Conservation (phyloP, 2,113 vertebrate genomes). For the Xerus inauris region DNA sequence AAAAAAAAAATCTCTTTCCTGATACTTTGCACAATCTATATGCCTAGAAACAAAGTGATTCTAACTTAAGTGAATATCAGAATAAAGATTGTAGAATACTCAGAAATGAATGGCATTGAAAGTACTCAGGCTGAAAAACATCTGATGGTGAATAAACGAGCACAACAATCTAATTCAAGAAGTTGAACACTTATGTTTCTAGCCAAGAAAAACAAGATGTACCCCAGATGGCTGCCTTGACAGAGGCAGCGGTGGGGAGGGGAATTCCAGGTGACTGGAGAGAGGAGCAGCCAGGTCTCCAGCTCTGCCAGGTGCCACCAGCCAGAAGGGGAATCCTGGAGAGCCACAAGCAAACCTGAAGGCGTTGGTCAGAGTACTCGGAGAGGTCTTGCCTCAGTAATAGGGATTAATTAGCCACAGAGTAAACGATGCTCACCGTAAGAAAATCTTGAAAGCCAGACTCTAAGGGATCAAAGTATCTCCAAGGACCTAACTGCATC, state of each 20-base stretch:
- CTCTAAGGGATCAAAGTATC: neutral
- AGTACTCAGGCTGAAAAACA: neutral
- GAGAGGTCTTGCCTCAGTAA: neutral
- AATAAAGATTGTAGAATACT: neutral
- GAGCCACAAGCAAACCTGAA: neutral
- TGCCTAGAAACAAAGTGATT: neutral
- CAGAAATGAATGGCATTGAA: neutral
- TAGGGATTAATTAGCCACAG: neutral
- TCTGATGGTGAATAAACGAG: neutral
- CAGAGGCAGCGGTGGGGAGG: neutral
- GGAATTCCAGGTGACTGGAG: neutral
- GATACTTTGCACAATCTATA: neutral
- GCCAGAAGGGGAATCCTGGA: neutral
- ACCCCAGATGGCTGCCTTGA: neutral
- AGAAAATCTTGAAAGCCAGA: slow-evolving; percentile 13
- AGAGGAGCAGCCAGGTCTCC: neutral
- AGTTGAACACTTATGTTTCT: neutral
- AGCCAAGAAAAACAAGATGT: neutral
- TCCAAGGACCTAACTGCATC: neutral
- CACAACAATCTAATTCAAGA: neutral
- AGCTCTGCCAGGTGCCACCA: neutral
- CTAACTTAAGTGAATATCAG: neutral
- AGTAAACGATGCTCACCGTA: neutral
- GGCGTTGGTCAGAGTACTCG: neutral
- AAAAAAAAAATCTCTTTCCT: neutral